Evolutionary conservation across 2,797 vertebrate genomes (phyloP), one percentile per base, ranked within the genome.

Genomic region (Gobio occitaniae): DNA sequence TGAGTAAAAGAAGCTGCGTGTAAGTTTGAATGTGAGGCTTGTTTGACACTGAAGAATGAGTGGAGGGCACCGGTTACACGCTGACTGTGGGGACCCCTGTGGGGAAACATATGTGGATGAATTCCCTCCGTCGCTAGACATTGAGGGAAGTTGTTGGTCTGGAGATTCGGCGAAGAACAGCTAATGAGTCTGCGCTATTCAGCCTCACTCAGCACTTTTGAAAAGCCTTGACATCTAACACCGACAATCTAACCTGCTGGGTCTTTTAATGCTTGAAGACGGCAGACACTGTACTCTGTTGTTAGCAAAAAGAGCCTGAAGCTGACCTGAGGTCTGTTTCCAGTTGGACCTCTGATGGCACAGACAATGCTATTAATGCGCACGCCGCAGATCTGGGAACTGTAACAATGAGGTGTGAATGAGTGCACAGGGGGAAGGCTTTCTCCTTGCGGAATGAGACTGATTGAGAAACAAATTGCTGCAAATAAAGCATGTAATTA

Each of bases 401-500:
- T 85, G 91, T 93, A 94, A 96, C 95, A 93, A 94, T 94, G 92
- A 94, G 93, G 96, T 95, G 96, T 95, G 94, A 96, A 94, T 93
- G 94, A 95, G 91, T 89, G 92, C 95, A 76, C 94, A 91, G 95
- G 86, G 95, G 95, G 94, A 90, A 93, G 93, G 93, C 95, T 96
- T 96, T 97, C 94, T 96, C 95, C 92, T 90, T 86, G 88, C 91
- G 94, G 94, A 94, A 93, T 94, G 94, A 96, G 96, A 97, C 95
- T 97, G 97, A 98, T 97, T 97, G 97, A 96, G 96, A 97, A 97
- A 97, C 97, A 98, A 98, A 99, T 97, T 97, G 95, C 91, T 88
- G 95, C 96, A 97, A 98, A 98, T 98, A 98, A 97, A 97, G 97
- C 97, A 97, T 97, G 96, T 98, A 98, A 99, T 98, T 97, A 96